Base-by-base conservation (phyloP, 2,797 vertebrate species). In the Enteromius thamalakanensis region DNA sequence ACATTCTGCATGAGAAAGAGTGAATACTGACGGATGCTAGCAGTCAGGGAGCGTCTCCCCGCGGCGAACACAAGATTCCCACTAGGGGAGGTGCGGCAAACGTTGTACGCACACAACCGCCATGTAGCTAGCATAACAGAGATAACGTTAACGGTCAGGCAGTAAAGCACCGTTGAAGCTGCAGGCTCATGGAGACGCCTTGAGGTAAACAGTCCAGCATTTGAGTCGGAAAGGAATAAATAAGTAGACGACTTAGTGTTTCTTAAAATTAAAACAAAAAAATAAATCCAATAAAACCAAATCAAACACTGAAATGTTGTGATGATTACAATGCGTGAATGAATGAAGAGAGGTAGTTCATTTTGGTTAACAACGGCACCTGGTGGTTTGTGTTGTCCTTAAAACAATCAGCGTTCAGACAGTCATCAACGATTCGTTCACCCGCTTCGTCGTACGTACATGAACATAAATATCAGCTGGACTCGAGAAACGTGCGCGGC, bases 141-240 rank as follows among this genome's bases (percentile, higher is more conserved):
- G 6, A 64, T 17, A 32, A 64, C 62, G 29, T 19, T 19, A 9
- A 8, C 51, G 51, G 19, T 4, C 8, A 71, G 70, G 76, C 75
- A 49, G 64, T 29, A 67, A 23, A 75, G 49, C 74, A 32, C 55
- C 51, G 34, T 74, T 81, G 69, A 62, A 90, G 82, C 86, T 89
- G 78, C 85, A 89, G 87, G 88, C 89, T 88, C 89, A 80, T 78
- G 87, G 71, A 90, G 86, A 87, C 83, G 76, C 77, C 53, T 87
- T 92, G 90, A 94, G 90, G 89, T 93, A 93, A 88, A 88, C 86
- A 87, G 86, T 94, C 92, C 93, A 94, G 92, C 93, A 94, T 94
- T 90, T 87, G 53, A 91, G 90, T 81, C 85, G 89, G 85, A 88
- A 55, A 89, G 75, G 84, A 89, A 86, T 70, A 88, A 86, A 89